Percentiles rank a stretch among this genome's conserved stretches.
phyloP scores from a whole-genome alignment of 2,888 invertebrate species.

The Dorcus hopei region DNA sequence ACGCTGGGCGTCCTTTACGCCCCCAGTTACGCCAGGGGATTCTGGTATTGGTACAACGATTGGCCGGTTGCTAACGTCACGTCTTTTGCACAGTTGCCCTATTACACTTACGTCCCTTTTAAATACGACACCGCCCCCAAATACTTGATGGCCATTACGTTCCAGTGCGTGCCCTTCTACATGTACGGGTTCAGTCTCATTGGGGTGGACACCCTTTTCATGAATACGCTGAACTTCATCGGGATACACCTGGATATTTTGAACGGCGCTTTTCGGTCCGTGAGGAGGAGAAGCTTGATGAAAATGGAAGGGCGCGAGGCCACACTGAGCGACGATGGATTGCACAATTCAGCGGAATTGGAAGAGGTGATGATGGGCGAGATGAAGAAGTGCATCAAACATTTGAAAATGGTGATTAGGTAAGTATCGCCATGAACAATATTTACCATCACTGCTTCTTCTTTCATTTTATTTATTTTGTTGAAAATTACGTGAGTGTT shows the following conservation, averaged over 20 bases:
- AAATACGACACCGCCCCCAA: slow-evolving; percentile 26
- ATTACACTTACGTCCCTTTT: slow-evolving; percentile 40
- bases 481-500: too few species aligned
- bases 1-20: neutral
- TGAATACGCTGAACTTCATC: slow-evolving; percentile 39
- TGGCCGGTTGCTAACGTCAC: slow-evolving; percentile 1
- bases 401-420: slow-evolving; percentile 1
- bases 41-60: neutral
- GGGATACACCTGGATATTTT: slow-evolving; percentile 35
- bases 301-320: neutral
- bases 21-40: neutral
- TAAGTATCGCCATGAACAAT: neutral
- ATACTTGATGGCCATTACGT: slow-evolving; percentile 35
- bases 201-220: slow-evolving; percentile 39
- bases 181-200: slow-evolving; percentile 36
- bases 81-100: slow-evolving; percentile 30
- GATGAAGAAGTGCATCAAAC: slow-evolving; percentile 17
- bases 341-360: slow-evolving; percentile 2
- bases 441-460: too few species aligned
- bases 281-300: slow-evolving; percentile 23
- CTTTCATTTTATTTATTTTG: too few species aligned
- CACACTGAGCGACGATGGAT: neutral
- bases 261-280: slow-evolving; percentile 35
- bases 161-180: slow-evolving; percentile 37
- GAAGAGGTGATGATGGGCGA: neutral